Evolutionary conservation across 2,113 vertebrate genomes (phyloP).

Genomic region (Leucosticte australis): DNA sequence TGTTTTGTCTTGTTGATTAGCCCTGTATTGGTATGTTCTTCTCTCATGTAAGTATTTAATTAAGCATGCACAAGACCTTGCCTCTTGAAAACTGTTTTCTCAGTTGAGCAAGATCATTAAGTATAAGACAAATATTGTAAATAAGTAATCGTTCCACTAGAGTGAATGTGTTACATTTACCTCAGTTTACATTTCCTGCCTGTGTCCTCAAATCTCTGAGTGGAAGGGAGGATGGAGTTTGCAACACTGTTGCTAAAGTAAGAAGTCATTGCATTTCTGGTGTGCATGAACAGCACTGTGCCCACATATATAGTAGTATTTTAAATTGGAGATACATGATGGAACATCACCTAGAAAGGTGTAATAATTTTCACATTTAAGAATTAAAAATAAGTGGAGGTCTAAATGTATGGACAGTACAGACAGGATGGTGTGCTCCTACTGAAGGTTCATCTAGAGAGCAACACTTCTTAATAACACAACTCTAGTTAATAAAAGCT

Average conservation of each 20-base stretch:
- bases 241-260: neutral
- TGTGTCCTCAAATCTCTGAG: neutral
- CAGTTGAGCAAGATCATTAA: neutral
- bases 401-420: neutral
- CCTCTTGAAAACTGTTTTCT: neutral
- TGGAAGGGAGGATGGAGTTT: neutral
- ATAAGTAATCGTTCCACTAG: neutral
- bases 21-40: neutral
- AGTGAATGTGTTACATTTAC: rapidly evolving
- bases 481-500: neutral
- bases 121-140: neutral
- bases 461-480: neutral
- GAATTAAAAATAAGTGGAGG: neutral
- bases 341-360: neutral
- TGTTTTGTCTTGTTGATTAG: neutral
- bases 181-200: neutral
- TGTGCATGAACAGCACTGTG: neutral
- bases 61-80: neutral
- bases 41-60: neutral
- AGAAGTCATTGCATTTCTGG: neutral
- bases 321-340: neutral
- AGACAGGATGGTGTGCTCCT: neutral
- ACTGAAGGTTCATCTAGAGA: neutral
- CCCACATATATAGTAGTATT: neutral
- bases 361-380: neutral